These are phyloP conservation scores for Battus philenor DNA, from an alignment of 1,140 invertebrate genomes.

Conservation along the genomic window DNA sequence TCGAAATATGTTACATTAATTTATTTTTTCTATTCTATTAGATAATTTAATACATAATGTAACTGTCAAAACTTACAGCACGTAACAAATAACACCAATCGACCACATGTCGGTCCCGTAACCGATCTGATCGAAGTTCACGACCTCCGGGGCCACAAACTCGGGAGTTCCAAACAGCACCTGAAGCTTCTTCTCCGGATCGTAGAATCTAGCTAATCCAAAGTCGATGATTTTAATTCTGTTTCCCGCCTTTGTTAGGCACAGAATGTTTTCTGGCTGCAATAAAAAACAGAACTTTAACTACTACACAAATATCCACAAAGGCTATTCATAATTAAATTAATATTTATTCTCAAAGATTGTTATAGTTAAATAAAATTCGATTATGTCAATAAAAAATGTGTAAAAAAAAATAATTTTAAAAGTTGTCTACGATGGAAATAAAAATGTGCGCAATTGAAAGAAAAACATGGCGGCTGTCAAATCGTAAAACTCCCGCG, in stretches of 20 bases:
- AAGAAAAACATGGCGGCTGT: constrained; percentile 32
- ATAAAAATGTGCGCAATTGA: constrained; percentile 29
- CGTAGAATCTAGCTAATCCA: constrained; percentile 94
- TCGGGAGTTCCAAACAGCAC: constrained; percentile 98
- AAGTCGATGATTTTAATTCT: constrained; percentile 99
- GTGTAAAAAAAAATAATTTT: no score
- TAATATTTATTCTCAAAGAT: no score
- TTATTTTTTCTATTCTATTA: no score
- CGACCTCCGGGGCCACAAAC: constrained; percentile 98
- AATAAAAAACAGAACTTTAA: constrained; percentile 37
- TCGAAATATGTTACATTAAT: no score
- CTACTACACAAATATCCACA: no score
- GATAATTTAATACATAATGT: no score
- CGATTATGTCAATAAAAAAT: no score
- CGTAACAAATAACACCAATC: constrained; percentile 97
- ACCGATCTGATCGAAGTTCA: constrained; percentile 97
- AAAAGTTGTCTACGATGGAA: constrained; percentile 31
- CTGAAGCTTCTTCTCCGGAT: constrained; percentile 92
- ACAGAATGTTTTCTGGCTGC: constrained; percentile 98
- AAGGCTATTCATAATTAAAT: no score
- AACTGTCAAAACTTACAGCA: constrained; percentile 98
- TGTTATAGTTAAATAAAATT: no score
- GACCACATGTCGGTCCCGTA: constrained; percentile 99
- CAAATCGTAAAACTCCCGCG: constrained; percentile 59
- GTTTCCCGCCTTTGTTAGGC: constrained; percentile 95